phyloP scores from a whole-genome alignment of 2,888 invertebrate species.

The Cerastis rubricosa region DNA sequence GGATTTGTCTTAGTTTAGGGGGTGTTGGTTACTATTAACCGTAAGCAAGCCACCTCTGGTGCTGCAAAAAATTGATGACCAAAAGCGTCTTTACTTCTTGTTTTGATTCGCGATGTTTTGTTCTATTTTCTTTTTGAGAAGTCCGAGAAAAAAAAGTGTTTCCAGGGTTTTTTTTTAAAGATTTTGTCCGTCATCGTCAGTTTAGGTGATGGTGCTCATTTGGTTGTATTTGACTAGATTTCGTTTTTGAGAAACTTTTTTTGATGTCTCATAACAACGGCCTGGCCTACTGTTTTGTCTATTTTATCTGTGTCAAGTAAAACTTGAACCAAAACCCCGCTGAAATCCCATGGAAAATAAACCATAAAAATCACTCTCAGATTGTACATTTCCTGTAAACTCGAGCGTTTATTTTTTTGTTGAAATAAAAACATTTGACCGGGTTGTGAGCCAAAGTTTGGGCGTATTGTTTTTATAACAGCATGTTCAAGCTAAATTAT shows the following conservation, averaged over 20 bases:
- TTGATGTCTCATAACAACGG: not conserved
- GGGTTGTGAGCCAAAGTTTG: constrained; percentile 22
- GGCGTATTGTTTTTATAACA: constrained; percentile 42
- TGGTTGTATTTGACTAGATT: not conserved
- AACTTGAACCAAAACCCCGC: not conserved
- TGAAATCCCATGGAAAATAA: constrained; percentile 18
- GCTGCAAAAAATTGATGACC: too few relatives aligned
- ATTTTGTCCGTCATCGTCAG: too few relatives aligned
- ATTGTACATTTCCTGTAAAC: constrained; percentile 16
- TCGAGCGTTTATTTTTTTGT: constrained; percentile 17
- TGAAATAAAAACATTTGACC: constrained; percentile 25
- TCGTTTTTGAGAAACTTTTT: not conserved
- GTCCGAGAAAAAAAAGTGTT: too few relatives aligned
- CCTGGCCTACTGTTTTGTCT: not conserved
- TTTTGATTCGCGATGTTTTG: too few relatives aligned
- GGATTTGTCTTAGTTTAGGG: too few relatives aligned
- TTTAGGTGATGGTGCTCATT: too few relatives aligned
- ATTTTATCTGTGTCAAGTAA: constrained; percentile 12
- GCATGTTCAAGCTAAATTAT: constrained; percentile 38
- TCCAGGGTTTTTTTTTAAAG: too few relatives aligned
- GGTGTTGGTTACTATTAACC: too few relatives aligned
- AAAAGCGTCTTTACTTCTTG: too few relatives aligned
- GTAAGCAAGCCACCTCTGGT: too few relatives aligned
- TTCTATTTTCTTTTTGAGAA: too few relatives aligned
- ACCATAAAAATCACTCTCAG: constrained; percentile 20